Evolutionary conservation across 2,113 vertebrate species (phyloP), one percentile per base, ranked within the genome.

Genomic region (Nesogale talazaci): DNA sequence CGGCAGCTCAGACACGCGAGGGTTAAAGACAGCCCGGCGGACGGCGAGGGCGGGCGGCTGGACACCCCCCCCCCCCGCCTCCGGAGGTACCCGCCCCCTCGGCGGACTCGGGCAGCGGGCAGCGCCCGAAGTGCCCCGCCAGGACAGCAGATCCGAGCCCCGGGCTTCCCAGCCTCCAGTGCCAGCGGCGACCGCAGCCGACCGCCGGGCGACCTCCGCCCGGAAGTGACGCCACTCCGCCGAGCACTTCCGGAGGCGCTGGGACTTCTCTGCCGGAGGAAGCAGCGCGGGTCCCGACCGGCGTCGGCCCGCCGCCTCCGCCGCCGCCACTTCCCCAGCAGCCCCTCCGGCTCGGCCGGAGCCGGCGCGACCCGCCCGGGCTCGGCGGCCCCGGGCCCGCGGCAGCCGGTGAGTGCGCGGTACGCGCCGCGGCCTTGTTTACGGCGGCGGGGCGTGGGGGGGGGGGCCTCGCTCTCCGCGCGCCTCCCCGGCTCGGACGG

Each of bases 381-480:
- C 83, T 92, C 79, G 27, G 88, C 70, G 82, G 91, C 65, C 56
- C 46, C 16, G 74, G 36, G 83, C 69, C 42, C 72, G 88, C 61
- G 76, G 92, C 34, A 83, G 72, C 95, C 63, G 94, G 98, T 98
- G 78, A 97, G 98, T 96, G 88, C 10, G 36, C 19, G 36, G 72
- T 11, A n/a, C 3, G 40, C 22, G 70, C 78, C 42, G 63, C 63
- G 97, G 95, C 97, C 96, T 97, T 97, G 97, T 96, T 97, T 97
- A 96, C 93, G 36, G 67, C 6, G 74, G 75, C 91, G 40, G 79
- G 70, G 15, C 57, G 57, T 3, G 16, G 29, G 59, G 80, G 14
- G 17, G 69, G 57, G 52, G 80, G 23, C 79, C 27, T 25, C 29
- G 80, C 89, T 85, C 87, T 12, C 70, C 57, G 83, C 83, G 57